These are phyloP conservation scores for Netelia melanura DNA, from an alignment of 2,888 invertebrate genomes.

Conservation along the genomic window DNA sequence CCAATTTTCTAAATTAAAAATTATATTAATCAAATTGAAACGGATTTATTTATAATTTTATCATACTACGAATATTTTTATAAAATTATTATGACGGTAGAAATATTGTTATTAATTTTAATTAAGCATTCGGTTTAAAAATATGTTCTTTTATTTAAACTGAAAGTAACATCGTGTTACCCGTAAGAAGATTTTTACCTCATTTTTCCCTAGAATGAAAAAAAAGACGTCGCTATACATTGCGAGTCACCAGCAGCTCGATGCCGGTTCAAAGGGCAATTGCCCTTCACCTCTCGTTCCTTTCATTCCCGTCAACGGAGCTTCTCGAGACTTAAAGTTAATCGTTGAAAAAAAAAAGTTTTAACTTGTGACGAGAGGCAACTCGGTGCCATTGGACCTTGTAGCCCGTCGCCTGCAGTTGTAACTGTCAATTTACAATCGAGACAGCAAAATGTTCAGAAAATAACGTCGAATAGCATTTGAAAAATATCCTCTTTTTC, in stretches of 20 bases:
- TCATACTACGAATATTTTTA: too few relatives aligned
- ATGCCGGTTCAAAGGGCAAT: slow-evolving; percentile 41
- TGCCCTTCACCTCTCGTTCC: slow-evolving; percentile 34
- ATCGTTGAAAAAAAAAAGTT: slow-evolving; percentile 33
- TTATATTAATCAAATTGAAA: too few relatives aligned
- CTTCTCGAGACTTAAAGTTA: slow-evolving; percentile 33
- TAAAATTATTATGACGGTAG: too few relatives aligned
- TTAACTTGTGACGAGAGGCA: neutral
- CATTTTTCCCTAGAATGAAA: neutral
- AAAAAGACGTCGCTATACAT: slow-evolving; percentile 26
- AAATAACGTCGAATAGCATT: slow-evolving; percentile 79
- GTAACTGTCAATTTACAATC: neutral
- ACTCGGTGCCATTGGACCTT: slow-evolving; percentile 16
- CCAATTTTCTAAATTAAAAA: too few relatives aligned
- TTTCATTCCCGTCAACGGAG: slow-evolving; percentile 12
- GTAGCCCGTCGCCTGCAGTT: neutral
- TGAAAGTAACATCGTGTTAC: slow-evolving; percentile 7
- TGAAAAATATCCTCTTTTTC: slow-evolving; percentile 14
- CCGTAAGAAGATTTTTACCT: neutral
- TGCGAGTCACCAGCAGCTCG: slow-evolving; percentile 45
- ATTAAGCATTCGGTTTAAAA: neutral
- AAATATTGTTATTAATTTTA: too few relatives aligned
- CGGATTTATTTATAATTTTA: too few relatives aligned
- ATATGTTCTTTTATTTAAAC: neutral
- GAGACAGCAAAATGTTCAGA: slow-evolving; percentile 89